phyloP scores from a whole-genome alignment of 2,888 invertebrate species.

The Cylloceria caligata region DNA sequence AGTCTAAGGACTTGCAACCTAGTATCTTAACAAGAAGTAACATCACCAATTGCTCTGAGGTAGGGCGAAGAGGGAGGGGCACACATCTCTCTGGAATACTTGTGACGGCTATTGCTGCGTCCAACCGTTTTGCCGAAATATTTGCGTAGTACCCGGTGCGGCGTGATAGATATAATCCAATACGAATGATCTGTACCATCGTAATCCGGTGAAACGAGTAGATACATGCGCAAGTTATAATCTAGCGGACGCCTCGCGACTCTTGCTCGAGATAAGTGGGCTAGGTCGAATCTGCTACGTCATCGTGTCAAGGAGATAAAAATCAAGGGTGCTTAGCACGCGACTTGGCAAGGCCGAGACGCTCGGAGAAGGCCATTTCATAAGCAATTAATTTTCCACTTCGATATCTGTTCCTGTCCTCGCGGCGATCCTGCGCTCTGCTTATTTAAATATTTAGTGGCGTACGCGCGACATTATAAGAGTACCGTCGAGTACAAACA shows the following conservation, averaged over 20 bases:
- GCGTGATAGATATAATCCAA: background rate
- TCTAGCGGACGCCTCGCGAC: conserved; percentile 8
- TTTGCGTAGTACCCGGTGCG: background rate
- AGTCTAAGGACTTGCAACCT: too few species aligned
- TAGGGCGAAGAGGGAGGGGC: background rate
- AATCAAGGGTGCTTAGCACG: conserved; percentile 77
- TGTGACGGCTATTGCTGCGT: background rate
- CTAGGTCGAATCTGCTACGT: conserved; percentile 71
- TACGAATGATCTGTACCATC: conserved; percentile 17
- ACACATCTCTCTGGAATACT: background rate
- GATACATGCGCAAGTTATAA: conserved; percentile 6
- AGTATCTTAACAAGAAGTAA: too few species aligned
- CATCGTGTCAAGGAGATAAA: conserved; percentile 67
- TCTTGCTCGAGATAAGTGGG: conserved; percentile 55
- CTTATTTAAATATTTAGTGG: conserved; percentile 15
- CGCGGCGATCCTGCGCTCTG: background rate
- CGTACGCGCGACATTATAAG: background rate
- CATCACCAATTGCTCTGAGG: too few species aligned
- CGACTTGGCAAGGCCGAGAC: conserved; percentile 74
- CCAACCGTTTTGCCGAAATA: background rate
- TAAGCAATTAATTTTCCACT: conserved; percentile 77
- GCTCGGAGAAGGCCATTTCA: conserved; percentile 74
- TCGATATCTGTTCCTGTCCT: conserved; percentile 55
- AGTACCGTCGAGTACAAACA: background rate
- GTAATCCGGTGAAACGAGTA: background rate